These are phyloP conservation scores for Drosophila nigromelanica DNA, from an alignment of 1,140 invertebrate species.

Conservation along the genomic window DNA sequence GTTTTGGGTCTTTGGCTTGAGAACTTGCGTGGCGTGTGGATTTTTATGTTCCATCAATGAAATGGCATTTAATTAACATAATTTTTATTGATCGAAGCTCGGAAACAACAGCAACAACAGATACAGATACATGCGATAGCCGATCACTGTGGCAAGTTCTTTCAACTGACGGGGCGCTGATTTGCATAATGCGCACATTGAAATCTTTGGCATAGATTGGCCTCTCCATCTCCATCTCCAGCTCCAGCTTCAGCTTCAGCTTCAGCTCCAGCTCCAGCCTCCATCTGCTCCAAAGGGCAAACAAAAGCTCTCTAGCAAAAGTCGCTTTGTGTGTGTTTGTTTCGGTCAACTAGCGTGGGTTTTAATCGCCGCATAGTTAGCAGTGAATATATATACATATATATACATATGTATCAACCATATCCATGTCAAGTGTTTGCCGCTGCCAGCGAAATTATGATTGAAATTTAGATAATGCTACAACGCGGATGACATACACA, in stretches of 20 bases:
- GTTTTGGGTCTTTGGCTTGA: constrained; percentile 29
- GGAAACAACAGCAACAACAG: constrained; percentile 39
- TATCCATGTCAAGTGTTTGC: constrained; percentile 67
- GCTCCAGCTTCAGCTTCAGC: no score
- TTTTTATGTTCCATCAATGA: constrained; percentile 82
- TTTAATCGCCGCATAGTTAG: constrained; percentile 58
- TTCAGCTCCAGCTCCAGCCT: neutral
- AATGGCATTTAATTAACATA: constrained; percentile 82
- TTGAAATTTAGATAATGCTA: constrained; percentile 74
- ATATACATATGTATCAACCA: constrained; percentile 20
- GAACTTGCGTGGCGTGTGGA: constrained; percentile 73
- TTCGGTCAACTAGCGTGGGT: constrained; percentile 55
- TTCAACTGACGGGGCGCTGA: constrained; percentile 64
- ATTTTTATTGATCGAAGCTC: constrained; percentile 76
- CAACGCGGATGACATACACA: constrained; percentile 37
- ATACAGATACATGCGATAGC: constrained; percentile 20
- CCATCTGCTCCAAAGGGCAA: constrained; percentile 19
- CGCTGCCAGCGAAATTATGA: constrained; percentile 70
- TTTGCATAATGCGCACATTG: constrained; percentile 76
- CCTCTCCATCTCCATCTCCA: neutral
- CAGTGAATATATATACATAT: neutral
- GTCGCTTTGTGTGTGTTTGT: neutral
- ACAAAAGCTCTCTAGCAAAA: constrained; percentile 27
- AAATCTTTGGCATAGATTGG: constrained; percentile 58
- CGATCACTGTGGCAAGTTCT: constrained; percentile 68